These are phyloP conservation scores for Reinhardtius hippoglossoides DNA, from an alignment of 2,113 vertebrate species.

Conservation along the genomic window DNA sequence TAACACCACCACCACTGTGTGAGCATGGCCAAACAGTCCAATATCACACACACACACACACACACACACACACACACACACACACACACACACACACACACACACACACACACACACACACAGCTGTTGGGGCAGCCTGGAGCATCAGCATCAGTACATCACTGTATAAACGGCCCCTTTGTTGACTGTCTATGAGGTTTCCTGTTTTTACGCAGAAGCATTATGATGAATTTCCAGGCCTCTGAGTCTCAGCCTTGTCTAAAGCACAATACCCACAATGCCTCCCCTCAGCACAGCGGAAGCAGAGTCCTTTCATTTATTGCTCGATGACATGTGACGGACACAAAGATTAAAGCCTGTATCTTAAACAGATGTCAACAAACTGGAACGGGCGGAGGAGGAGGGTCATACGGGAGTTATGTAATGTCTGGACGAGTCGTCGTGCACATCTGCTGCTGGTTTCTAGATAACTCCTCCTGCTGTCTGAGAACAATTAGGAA, in stretches of 20 bases:
- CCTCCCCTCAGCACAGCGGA: slow-evolving; percentile 14
- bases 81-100: too few relatives aligned
- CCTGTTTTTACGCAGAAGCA: slow-evolving; percentile 21
- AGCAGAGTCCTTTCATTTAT: not conserved
- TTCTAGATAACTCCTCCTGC: slow-evolving; percentile 2
- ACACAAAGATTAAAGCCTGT: slow-evolving; percentile 52
- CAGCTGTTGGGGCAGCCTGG: not conserved
- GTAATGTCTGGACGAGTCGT: slow-evolving; percentile 57
- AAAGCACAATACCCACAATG: slow-evolving; percentile 18
- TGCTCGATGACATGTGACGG: slow-evolving; percentile 35
- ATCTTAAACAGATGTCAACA: slow-evolving; percentile 59
- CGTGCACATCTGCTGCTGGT: slow-evolving; percentile 59
- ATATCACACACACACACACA: too few relatives aligned
- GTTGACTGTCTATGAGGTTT: slow-evolving; percentile 18
- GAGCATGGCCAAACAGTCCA: too few relatives aligned
- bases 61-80: too few relatives aligned
- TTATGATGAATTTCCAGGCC: slow-evolving; percentile 2
- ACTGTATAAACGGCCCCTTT: slow-evolving; percentile 27
- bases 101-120: not conserved
- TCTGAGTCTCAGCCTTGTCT: slow-evolving; percentile 39
- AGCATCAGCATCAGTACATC: slow-evolving; percentile 6
- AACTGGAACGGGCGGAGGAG: not conserved
- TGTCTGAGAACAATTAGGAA: not conserved
- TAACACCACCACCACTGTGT: too few relatives aligned
- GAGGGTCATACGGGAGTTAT: slow-evolving; percentile 46